A percentile compares a stretch with the other conserved stretches of the same genome.
Conservation (phyloP, 2,797 vertebrate genomes). For the Psittacula echo region DNA sequence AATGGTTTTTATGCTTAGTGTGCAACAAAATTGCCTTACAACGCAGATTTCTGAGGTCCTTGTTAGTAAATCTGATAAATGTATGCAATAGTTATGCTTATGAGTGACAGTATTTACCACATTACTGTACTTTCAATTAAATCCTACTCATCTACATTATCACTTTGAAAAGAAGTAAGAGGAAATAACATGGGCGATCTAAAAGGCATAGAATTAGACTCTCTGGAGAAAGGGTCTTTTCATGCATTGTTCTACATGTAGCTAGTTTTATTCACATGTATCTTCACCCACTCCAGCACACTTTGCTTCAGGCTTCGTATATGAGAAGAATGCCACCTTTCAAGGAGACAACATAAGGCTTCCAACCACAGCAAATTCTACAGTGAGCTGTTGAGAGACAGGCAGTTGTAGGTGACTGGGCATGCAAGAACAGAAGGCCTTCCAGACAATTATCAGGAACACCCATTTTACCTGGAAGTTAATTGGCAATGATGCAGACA, state of each 20-base stretch:
- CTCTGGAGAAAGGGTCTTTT: background rate
- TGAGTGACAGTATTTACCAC: background rate
- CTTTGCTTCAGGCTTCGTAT: background rate
- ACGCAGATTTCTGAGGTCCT: background rate
- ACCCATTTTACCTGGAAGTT: background rate
- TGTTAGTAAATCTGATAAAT: background rate
- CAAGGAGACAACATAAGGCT: background rate
- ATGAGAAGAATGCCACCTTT: background rate
- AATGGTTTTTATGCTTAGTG: background rate
- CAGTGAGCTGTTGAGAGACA: background rate
- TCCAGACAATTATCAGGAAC: background rate
- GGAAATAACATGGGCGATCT: background rate
- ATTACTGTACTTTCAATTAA: background rate
- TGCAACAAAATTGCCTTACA: background rate
- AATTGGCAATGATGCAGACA: background rate
- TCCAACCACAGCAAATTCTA: background rate
- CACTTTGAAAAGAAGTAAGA: background rate
- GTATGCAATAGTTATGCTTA: background rate
- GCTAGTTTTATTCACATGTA: background rate
- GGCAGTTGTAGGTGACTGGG: background rate
- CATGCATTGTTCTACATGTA: background rate
- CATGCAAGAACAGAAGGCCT: background rate
- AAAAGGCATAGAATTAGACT: background rate
- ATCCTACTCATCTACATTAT: background rate
- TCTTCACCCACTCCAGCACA: background rate